A percentile compares a stretch with the other conserved stretches of the same genome.
phyloP scores from a whole-genome alignment of 2,888 invertebrate species.

The Clepsis dumicolana region DNA sequence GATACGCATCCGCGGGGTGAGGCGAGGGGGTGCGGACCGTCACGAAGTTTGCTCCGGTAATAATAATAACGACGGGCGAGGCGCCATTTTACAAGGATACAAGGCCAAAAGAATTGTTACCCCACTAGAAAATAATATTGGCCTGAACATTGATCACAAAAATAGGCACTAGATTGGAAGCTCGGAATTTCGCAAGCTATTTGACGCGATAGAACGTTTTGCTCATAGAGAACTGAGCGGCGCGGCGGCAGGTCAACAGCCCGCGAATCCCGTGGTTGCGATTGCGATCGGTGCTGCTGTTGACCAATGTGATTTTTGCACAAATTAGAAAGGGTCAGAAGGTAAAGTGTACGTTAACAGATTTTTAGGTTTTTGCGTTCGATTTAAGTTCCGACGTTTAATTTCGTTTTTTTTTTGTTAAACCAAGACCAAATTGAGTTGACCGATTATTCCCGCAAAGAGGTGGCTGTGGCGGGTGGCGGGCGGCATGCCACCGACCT shows the following conservation, averaged over 20 bases:
- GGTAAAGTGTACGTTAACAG: slow-evolving; percentile 30
- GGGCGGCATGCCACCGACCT: slow-evolving; percentile 76
- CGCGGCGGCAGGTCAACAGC: slow-evolving; percentile 80
- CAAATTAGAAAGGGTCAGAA: slow-evolving; percentile 47
- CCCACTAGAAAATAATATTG: slow-evolving; percentile 62
- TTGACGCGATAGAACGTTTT: slow-evolving; percentile 59
- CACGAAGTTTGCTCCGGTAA: slow-evolving; percentile 85
- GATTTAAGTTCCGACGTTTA: background rate
- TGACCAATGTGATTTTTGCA: slow-evolving; percentile 69
- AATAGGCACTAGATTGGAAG: slow-evolving; percentile 43
- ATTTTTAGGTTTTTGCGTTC: slow-evolving; percentile 13
- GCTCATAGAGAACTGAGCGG: slow-evolving; percentile 64
- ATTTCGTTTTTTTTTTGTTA: background rate
- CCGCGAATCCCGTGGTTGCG: slow-evolving; percentile 56
- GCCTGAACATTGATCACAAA: slow-evolving; percentile 46
- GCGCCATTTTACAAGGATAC: slow-evolving; percentile 86
- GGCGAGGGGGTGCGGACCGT: slow-evolving; percentile 76
- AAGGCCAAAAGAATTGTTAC: slow-evolving; percentile 79
- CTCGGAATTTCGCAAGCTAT: slow-evolving; percentile 57
- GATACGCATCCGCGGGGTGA: slow-evolving; percentile 84
- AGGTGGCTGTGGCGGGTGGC: slow-evolving; percentile 75
- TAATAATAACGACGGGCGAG: slow-evolving; percentile 79
- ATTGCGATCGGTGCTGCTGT: slow-evolving; percentile 66
- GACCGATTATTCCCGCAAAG: slow-evolving; percentile 82
- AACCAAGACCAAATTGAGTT: slow-evolving; percentile 60